phyloP scores from a whole-genome alignment of 2,888 invertebrate genomes.

The Lypha dubia region DNA sequence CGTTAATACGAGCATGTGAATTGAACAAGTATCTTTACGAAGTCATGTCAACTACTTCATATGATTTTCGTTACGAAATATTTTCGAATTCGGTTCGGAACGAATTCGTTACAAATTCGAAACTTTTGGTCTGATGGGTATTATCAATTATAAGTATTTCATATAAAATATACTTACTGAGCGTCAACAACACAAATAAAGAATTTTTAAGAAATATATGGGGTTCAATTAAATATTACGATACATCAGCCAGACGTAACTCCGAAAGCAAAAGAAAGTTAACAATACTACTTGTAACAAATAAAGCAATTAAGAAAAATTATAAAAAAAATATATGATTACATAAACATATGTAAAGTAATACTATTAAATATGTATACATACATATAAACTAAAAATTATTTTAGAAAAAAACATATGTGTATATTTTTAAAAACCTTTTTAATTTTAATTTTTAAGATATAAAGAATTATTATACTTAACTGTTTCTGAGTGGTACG shows the following conservation, averaged over 20 bases:
- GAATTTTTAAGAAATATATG: not conserved
- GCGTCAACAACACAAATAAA: not conserved
- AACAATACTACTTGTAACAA: conserved; percentile 28
- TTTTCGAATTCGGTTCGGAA: too few species aligned
- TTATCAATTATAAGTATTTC: not conserved
- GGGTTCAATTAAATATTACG: not conserved
- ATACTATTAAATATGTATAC: not conserved
- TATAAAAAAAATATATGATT: conserved; percentile 1
- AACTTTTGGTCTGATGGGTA: too few species aligned
- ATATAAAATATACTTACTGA: not conserved
- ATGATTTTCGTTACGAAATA: too few species aligned
- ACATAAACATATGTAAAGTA: not conserved
- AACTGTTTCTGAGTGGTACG: conserved; percentile 38
- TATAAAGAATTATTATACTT: conserved; percentile 55
- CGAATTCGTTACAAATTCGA: too few species aligned
- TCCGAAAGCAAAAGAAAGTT: not conserved
- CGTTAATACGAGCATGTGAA: too few species aligned
- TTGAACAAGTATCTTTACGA: too few species aligned
- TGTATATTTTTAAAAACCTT: not conserved
- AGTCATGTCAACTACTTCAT: too few species aligned
- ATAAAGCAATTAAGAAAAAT: not conserved
- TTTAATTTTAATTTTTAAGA: not conserved
- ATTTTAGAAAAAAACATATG: conserved; percentile 11
- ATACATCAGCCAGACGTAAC: not conserved
- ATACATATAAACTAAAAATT: conserved; percentile 20